Evolutionary conservation across 2,888 invertebrate species (phyloP), one percentile per base, ranked within the genome.

Genomic region (Folsomia manolachei): DNA sequence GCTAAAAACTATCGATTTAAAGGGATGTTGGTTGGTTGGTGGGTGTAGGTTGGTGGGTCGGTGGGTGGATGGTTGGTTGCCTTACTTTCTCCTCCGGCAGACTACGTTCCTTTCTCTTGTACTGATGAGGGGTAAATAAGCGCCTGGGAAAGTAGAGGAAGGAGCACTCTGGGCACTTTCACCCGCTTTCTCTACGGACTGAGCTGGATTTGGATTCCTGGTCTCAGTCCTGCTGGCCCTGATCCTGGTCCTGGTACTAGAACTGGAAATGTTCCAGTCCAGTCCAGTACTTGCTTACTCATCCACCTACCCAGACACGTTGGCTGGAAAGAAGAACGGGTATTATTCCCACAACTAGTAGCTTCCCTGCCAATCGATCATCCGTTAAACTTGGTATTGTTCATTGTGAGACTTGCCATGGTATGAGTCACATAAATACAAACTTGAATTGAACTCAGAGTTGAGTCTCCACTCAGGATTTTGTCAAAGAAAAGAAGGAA

Each of bases 361-460:
- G 56, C 64, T 61, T 63, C 69, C 71, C 62, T 69, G 69, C 69
- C 72, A 72, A 72, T 72, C 72, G 72, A 72, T 72, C 72, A 72
- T 72, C 65, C 65, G 65, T 72, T 69, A 64, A 69, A 69, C n/a
- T 60, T 60, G 26, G 1, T 56, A 25, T 63, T 63, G 25, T 63
- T 63, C 23, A 19, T 60, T 61, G 19, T 4, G 63, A 19, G 27
- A 63, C 23, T 24, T 19, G 24, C 19, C n/a, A n/a, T n/a, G n/a
- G n/a, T n/a, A n/a, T n/a, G n/a, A n/a, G n/a, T n/a, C n/a, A n/a
- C n/a, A n/a, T n/a, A n/a, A n/a, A n/a, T n/a, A n/a, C n/a, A n/a
- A n/a, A n/a, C n/a, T n/a, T n/a, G n/a, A n/a, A n/a, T n/a, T n/a
- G n/a, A n/a, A n/a, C n/a, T n/a, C n/a, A n/a, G n/a, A n/a, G n/a